A percentile compares a stretch with the other conserved stretches of the same genome.
phyloP scores from a whole-genome alignment of 1,140 invertebrate species.

The Vanessa tameamea region DNA sequence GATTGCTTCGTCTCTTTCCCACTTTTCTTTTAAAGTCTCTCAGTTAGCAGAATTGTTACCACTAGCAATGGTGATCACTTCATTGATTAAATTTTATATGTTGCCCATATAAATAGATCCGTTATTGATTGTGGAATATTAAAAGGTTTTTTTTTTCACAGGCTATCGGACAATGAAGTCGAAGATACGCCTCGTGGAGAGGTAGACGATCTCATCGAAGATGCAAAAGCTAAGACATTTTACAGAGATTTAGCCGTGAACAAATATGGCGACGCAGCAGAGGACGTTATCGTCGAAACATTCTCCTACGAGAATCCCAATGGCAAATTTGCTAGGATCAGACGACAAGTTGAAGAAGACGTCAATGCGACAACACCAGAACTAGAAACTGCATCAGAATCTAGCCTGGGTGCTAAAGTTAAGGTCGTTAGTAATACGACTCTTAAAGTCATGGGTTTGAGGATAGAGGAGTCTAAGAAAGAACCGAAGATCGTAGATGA shows the following conservation, averaged over 20 bases:
- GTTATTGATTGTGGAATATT: not conserved
- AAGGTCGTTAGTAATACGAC: not conserved
- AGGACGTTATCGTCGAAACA: conserved; percentile 29
- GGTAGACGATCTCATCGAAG: conserved; percentile 38
- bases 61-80: too few relatives aligned
- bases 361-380: not conserved
- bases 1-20: too few relatives aligned
- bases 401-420: not conserved
- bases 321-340: conserved; percentile 20
- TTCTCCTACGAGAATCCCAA: conserved; percentile 25
- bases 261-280: conserved; percentile 23
- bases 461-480: conserved; percentile 82
- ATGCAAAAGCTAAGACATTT: conserved; percentile 32
- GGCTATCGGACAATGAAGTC: conserved; percentile 41
- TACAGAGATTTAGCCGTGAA: conserved; percentile 42
- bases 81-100: too few relatives aligned
- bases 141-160: conserved; percentile 23
- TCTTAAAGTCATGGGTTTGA: conserved; percentile 79
- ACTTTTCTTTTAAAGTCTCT: too few relatives aligned
- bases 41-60: too few relatives aligned
- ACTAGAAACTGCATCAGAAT: conserved; percentile 2
- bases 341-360: conserved; percentile 26
- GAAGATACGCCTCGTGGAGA: conserved; percentile 33
- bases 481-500: conserved; percentile 82
- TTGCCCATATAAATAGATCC: too few relatives aligned